Evolutionary conservation across 2,113 vertebrate genomes (phyloP).

Genomic region (Lichenostomus cassidix): DNA sequence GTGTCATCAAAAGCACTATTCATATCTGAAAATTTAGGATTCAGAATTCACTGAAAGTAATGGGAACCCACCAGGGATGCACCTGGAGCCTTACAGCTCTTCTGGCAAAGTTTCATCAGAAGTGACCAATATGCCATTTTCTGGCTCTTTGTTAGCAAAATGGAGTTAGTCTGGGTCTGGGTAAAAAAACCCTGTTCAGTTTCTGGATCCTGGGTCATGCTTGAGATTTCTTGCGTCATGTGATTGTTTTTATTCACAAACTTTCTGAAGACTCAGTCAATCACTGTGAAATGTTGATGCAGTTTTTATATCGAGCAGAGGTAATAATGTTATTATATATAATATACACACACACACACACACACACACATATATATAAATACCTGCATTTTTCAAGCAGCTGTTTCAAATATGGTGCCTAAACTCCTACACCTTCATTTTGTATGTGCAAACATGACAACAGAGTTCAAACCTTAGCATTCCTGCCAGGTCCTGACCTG

Average conservation of each 20-base stretch:
- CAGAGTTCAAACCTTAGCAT: neutral
- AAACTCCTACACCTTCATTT: neutral
- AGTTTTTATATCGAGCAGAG: neutral
- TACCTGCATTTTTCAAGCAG: neutral
- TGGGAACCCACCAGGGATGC: neutral
- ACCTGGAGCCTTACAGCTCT: neutral
- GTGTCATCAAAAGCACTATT: slow-evolving; percentile 15
- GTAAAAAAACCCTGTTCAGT: neutral
- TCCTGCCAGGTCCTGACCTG: neutral
- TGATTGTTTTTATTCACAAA: neutral
- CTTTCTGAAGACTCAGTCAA: neutral
- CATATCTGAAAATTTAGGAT: neutral
- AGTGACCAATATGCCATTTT: neutral
- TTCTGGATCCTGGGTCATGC: neutral
- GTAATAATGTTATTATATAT: neutral
- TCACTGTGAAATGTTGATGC: neutral
- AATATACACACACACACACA: too few relatives aligned
- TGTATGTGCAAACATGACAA: neutral
- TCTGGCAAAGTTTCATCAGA: neutral
- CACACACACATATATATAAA: too few relatives aligned
- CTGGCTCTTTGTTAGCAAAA: neutral
- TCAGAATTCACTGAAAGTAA: slow-evolving; percentile 25
- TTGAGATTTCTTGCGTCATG: neutral
- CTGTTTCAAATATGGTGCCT: neutral
- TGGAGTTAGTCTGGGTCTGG: neutral